Evolutionary conservation across 2,113 vertebrate genomes (phyloP), one percentile per base, ranked within the genome.

Genomic region (Pandion haliaetus): DNA sequence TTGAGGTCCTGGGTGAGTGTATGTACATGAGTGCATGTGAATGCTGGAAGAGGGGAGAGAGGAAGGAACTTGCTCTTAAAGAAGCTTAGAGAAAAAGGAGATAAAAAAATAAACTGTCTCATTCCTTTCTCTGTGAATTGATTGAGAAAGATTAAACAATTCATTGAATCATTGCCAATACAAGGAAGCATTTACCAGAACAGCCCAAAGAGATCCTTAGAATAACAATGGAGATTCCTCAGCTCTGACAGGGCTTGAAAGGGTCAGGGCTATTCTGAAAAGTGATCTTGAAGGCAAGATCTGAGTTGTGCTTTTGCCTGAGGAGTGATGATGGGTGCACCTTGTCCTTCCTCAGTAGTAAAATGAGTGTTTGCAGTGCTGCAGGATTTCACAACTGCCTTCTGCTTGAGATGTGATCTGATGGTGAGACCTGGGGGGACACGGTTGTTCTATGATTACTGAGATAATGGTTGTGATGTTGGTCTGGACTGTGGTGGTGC

Each of bases 131-230:
- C 72, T 29, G 20, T 82, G 86, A 93, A 95, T 83, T 6, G 3
- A 92, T 66, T 93, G 80, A 92, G 93, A 92, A 95, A 95, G 83
- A 91, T 93, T 90, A 96, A 96, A 93, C 86, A 94, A 96, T 94
- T 94, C 54, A 70, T 85, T 94, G 94, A 95, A 90, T 97, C 76
- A 76, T 82, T 94, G 88, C 92, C 72, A 92, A 44, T 86, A 66
- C 88, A 90, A 86, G 0, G n/a, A 95, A 90, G 79, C 85, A 86
- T 93, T 92, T 95, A 67, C 57, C 70, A 88, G 76, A 72, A 91
- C 38, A 88, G 59, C 19, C 72, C 77, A 62, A 71, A 94, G 47
- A 78, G 67, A 92, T 83, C 38, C 44, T 84, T 85, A 71, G 69
- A 86, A 69, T 50, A 86, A 69, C 55, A 86, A 44, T 17, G 67